Evolutionary conservation across 2,113 vertebrate species (phyloP).

Genomic region (Brienomyrus brachyistius): DNA sequence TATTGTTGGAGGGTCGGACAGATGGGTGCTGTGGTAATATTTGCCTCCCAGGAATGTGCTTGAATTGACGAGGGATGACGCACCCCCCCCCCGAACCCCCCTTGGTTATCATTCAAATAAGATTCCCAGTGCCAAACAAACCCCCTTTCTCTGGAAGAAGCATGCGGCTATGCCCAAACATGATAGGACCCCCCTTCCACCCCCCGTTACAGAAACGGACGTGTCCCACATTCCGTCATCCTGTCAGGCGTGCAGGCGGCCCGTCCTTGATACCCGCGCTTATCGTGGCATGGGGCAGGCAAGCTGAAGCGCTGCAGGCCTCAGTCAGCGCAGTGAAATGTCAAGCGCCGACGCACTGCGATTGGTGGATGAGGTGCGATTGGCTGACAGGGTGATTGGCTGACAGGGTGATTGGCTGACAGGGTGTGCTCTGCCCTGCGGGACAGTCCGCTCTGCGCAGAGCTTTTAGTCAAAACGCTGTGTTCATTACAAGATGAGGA

Average conservation of each 20-base stretch:
- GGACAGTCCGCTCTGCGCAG: constrained; percentile 17
- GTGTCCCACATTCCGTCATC: not conserved
- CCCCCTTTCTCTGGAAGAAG: constrained; percentile 37
- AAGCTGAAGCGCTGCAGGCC: not conserved
- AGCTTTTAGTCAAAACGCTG: not conserved
- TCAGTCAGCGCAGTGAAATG: not conserved
- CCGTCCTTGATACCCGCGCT: not conserved
- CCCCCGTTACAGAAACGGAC: not conserved
- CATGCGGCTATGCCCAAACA: constrained; percentile 35
- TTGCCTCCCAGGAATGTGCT: constrained; percentile 41
- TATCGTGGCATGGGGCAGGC: not conserved
- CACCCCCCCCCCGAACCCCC: constrained; percentile 25
- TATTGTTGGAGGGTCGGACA: constrained; percentile 9
- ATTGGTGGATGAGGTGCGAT: not conserved
- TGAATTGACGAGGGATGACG: constrained; percentile 38
- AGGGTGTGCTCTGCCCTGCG: not conserved
- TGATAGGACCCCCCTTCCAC: not conserved
- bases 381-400: not conserved
- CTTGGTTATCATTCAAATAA: constrained; percentile 35
- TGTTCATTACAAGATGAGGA: not conserved
- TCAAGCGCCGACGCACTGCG: not conserved
- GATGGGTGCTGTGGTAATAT: constrained; percentile 33
- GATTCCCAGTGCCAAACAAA: constrained; percentile 40
- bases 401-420: not conserved
- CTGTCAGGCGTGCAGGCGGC: not conserved